phyloP scores from a whole-genome alignment of 2,113 vertebrate genomes.

The Urocitellus parryii region DNA sequence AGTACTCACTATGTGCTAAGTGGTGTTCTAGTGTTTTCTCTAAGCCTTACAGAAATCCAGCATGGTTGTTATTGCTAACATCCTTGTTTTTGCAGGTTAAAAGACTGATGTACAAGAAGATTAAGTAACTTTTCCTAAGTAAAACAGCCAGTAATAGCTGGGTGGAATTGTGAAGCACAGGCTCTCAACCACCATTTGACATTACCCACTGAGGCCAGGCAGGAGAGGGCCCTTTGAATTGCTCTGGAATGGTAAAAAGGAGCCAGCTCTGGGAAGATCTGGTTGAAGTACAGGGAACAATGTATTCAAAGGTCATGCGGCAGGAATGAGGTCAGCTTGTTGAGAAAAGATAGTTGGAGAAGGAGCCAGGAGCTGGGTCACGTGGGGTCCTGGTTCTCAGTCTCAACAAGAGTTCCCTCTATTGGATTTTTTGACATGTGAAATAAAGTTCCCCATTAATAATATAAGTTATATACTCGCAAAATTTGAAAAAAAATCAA shows the following conservation, averaged over 20 bases:
- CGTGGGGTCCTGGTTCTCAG: not conserved
- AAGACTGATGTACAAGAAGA: not conserved
- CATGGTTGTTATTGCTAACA: not conserved
- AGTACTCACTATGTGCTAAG: not conserved
- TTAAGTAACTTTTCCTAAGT: conserved; percentile 18
- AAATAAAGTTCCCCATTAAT: not conserved
- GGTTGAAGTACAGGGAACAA: not conserved
- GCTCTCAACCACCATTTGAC: not conserved
- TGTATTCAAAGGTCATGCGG: not conserved
- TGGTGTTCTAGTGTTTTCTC: not conserved
- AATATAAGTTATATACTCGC: not conserved
- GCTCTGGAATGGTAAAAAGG: not conserved
- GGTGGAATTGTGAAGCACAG: not conserved
- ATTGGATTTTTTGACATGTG: not conserved
- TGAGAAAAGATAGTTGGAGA: not conserved
- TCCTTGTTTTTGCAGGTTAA: not conserved
- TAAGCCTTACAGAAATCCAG: not conserved
- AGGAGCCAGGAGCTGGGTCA: not conserved
- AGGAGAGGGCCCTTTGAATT: not conserved
- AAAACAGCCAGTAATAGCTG: not conserved
- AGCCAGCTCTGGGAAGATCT: not conserved
- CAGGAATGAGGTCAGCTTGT: not conserved
- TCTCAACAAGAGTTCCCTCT: not conserved
- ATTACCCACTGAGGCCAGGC: not conserved
- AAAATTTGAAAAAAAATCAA: not conserved